Evolutionary conservation across 2,797 vertebrate species (phyloP).

Genomic region (Diceros bicornis): DNA sequence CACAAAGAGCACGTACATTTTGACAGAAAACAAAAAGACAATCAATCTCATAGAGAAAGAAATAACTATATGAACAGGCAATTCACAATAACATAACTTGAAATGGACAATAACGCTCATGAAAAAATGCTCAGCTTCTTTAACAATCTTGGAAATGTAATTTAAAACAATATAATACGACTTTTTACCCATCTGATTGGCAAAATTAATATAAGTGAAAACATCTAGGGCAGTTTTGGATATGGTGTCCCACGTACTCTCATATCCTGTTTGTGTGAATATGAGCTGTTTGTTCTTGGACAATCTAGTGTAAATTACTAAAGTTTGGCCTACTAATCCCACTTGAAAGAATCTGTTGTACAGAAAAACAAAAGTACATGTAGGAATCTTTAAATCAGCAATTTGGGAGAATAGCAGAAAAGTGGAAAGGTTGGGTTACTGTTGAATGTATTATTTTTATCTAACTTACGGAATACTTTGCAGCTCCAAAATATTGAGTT

Average conservation of each 20-base stretch:
- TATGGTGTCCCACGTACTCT: fast-evolving
- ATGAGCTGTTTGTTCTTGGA: neutral
- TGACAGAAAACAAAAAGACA: neutral
- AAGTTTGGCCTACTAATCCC: neutral
- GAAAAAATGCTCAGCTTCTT: neutral
- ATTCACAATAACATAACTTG: constrained; percentile 6
- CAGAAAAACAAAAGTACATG: neutral
- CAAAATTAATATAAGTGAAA: neutral
- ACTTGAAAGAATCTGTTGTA: neutral
- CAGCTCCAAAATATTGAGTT: neutral
- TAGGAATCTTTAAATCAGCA: neutral
- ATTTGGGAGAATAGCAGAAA: neutral
- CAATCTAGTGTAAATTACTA: neutral
- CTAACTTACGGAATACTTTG: neutral
- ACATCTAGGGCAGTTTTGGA: neutral
- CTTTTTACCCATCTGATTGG: neutral
- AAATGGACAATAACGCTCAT: neutral
- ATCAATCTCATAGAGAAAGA: neutral
- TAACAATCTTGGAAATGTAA: neutral
- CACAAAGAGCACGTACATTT: neutral
- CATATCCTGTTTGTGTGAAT: neutral
- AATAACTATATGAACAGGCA: neutral
- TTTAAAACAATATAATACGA: neutral
- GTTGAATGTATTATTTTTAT: neutral
- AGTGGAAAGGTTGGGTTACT: neutral